Conservation (phyloP, 2,113 vertebrate genomes). For the Thalassarche chlororhynchos region DNA sequence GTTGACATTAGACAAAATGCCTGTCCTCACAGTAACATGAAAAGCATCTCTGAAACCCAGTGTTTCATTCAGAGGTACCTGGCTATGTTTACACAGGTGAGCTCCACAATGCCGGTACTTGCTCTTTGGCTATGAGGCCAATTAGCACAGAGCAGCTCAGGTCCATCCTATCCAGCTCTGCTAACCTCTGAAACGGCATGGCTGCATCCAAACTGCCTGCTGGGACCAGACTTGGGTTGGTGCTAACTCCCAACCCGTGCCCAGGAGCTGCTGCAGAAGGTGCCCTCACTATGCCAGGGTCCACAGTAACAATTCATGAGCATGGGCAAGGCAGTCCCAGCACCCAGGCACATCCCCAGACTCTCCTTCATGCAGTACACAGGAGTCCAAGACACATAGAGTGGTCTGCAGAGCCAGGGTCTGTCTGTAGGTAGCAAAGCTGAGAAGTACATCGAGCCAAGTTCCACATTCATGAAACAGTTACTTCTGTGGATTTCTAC, state of each 20-base stretch:
- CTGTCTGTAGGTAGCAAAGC: not conserved
- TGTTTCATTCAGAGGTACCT: not conserved
- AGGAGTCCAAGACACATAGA: rapidly evolving
- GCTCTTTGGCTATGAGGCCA: not conserved
- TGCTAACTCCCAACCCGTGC: not conserved
- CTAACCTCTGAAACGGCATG: rapidly evolving
- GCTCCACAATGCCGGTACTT: not conserved
- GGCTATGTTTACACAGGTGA: not conserved
- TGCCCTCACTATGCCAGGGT: not conserved
- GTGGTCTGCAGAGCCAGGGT: not conserved
- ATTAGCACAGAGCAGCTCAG: not conserved
- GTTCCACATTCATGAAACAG: not conserved
- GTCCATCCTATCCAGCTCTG: not conserved
- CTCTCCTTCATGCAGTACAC: rapidly evolving
- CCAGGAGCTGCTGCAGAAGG: not conserved
- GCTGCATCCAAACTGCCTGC: not conserved
- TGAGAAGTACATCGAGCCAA: not conserved
- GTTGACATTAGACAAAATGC: not conserved
- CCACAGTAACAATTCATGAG: not conserved
- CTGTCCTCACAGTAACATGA: not conserved
- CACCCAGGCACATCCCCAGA: rapidly evolving
- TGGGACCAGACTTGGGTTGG: not conserved
- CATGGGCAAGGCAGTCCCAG: not conserved
- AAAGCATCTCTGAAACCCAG: not conserved
- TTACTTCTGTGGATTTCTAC: not conserved